Evolutionary conservation across 2,113 vertebrate species (phyloP), one percentile per base, ranked within the genome.

Genomic region (Silurus meridionalis): DNA sequence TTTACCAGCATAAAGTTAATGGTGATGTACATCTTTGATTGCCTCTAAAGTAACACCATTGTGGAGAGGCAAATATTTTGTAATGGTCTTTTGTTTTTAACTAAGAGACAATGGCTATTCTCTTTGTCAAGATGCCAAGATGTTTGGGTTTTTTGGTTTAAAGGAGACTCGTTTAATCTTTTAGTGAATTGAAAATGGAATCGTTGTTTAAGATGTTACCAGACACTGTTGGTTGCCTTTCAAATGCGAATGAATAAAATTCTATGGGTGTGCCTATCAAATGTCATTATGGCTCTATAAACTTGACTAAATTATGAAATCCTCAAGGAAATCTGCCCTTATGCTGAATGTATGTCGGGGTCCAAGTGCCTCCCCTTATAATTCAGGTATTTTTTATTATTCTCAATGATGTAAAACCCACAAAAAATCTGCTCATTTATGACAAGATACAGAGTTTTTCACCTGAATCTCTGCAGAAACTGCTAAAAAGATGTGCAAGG

Each of bases 1-100:
- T 61, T 87, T 77, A 69, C 82, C n/a, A 50, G 86, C 15, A 55
- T 74, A 25, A n/a, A 23, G 23, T 82, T 61, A 82, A 52, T 23
- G 17, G 64, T 10, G 8, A 28, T 64, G 50, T 69, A 57, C 21
- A 66, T 15, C 55, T 79, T 58, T 58, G 50, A n/a, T 25, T 7
- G 52, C 8, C 23, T 52, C 10, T 17, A 25, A 19, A 21, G 17
- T 8, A 15, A 78, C 1, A 28, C 1, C 14, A 79, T 19, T 37
- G 50, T 69, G 48, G 23, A 13, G 6, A 66, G 67, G 15, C 63
- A 37, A 55, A 71, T 52, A 55, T 77, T 84, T 6, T 25, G 52
- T 28, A 28, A 58, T 5, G 7, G 55, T 37, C 25, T 79, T 77
- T 5, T 14, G 10, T 28, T 25, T n/a, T 8, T 25, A 57, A 14